A percentile compares a stretch with the other conserved stretches of the same genome.
Conservation (phyloP, 2,888 invertebrate species). For the Arenicola marina region DNA sequence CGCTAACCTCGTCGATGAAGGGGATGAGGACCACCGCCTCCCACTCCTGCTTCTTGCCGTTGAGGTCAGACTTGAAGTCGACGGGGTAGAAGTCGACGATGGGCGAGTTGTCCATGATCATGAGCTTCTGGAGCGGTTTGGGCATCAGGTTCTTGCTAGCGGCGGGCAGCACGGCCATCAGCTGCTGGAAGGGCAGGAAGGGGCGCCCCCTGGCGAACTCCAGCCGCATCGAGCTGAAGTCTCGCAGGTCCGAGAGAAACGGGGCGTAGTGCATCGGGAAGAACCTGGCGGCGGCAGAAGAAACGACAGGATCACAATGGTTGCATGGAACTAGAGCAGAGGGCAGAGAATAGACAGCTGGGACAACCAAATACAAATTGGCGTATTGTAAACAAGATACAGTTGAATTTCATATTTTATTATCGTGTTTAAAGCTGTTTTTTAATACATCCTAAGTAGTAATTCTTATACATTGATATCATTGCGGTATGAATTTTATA, state of each 20-base stretch:
- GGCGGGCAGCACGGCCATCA: conserved; percentile 99
- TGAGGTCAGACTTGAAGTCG: conserved; percentile 94
- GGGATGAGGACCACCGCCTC: conserved; percentile 92
- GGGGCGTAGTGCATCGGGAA: conserved; percentile 98
- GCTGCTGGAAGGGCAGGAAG: conserved; percentile 90
- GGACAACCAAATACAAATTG: no score
- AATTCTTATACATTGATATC: no score
- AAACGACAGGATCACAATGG: no score
- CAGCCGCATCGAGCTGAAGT: conserved; percentile 75
- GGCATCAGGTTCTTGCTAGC: conserved; percentile 95
- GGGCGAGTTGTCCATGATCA: conserved; percentile 85
- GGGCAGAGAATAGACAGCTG: no score
- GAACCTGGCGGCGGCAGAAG: conserved; percentile 62
- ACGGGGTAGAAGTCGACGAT: conserved; percentile 98
- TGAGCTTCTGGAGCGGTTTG: conserved; percentile 82
- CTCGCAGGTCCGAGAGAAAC: conserved; percentile 88
- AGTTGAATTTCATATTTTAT: no score
- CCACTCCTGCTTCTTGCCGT: conserved; percentile 99
- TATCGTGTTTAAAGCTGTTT: no score
- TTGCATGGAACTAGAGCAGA: no score
- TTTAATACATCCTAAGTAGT: no score
- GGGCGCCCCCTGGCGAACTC: conserved; percentile 83
- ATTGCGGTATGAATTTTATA: no score
- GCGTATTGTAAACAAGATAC: no score
- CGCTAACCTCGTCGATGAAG: conserved; percentile 84